Evolutionary conservation across 92 coral and sea anemone species (phyloP), one percentile per base, ranked within the genome.

Genomic region (Ricordea florida): DNA sequence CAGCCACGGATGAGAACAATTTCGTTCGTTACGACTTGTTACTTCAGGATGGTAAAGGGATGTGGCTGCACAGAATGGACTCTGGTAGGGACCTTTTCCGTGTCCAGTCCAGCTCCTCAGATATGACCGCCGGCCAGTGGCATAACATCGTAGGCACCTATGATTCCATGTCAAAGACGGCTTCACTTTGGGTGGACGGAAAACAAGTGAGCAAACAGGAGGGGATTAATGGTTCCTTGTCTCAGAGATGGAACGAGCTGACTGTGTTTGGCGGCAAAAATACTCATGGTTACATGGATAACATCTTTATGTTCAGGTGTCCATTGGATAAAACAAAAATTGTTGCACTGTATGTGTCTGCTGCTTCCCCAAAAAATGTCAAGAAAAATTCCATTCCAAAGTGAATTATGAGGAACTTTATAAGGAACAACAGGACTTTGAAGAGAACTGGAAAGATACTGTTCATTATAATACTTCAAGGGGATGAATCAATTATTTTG

Each of bases 241-340:
- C 97, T 16, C 90, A 74, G 63, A 83, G 84, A 28, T 91, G 97
- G 97, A 80, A 83, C 29, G 73, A 65, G 64, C 49, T 87, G 43
- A 72, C 68, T 58, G 66, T 91, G 77, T 91, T 91, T 79, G 87
- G 88, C 58, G 93, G 93, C 16, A 87, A 72, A 38, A n/a, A n/a
- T n/a, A 75, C 93, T 4, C 44, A 75, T 34, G 97, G 97, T 10
- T 48, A 73, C 29, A 82, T 82, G 76, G 97, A 91, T 30, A 87
- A 91, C 33, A 61, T 91, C 18, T 77, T 83, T 41, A 83, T 91
- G 93, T 91, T 91, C 22, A 79, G 97, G 29, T 91, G 97, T 60
- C 87, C 93, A 0, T 64, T 91, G 72, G 97, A 91, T 62, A 91
- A 86, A 79, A 91, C 97, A 57, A 91, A 91, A 84, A 79, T 91